Percentiles rank a stretch among this genome's conserved stretches.
These are phyloP conservation scores for Cochlearius cochlearius DNA, from an alignment of 2,113 vertebrate genomes.

Conservation along the genomic window DNA sequence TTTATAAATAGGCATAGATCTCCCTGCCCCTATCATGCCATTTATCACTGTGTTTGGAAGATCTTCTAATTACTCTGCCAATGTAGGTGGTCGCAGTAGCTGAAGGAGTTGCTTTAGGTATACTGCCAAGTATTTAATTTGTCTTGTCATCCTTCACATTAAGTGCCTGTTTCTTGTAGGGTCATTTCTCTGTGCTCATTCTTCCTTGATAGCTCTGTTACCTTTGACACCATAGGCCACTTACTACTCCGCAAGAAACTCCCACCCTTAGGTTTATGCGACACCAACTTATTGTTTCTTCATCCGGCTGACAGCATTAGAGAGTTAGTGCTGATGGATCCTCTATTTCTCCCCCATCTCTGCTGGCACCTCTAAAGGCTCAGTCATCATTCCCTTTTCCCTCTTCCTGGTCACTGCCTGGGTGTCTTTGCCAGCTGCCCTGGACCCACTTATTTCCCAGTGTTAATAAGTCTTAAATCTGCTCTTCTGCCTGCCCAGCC, in stretches of 20 bases:
- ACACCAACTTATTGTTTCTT: slow-evolving; percentile 20
- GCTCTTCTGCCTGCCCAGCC: not conserved
- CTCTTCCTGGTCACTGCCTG: not conserved
- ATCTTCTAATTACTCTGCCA: slow-evolving; percentile 67
- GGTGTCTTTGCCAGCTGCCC: not conserved
- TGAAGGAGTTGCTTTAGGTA: slow-evolving; percentile 62
- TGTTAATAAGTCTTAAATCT: not conserved
- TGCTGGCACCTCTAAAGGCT: not conserved
- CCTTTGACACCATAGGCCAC: slow-evolving; percentile 52
- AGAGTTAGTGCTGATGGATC: slow-evolving; percentile 1
- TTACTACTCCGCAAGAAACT: slow-evolving; percentile 11
- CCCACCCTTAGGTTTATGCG: slow-evolving; percentile 26
- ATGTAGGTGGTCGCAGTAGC: slow-evolving; percentile 57
- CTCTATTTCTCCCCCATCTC: not conserved
- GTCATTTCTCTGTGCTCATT: slow-evolving; percentile 52
- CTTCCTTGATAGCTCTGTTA: slow-evolving; percentile 54
- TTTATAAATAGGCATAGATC: slow-evolving; percentile 61
- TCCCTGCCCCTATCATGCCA: slow-evolving; percentile 25
- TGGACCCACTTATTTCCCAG: not conserved
- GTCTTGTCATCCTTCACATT: slow-evolving; percentile 61
- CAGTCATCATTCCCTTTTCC: not conserved
- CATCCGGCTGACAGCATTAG: slow-evolving; percentile 9
- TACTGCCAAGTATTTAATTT: slow-evolving; percentile 56
- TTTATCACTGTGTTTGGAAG: slow-evolving; percentile 67
- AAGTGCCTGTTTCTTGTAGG: slow-evolving; percentile 49